Conservation (phyloP, 2,797 vertebrate species). For the Rhynchonycteris naso region DNA sequence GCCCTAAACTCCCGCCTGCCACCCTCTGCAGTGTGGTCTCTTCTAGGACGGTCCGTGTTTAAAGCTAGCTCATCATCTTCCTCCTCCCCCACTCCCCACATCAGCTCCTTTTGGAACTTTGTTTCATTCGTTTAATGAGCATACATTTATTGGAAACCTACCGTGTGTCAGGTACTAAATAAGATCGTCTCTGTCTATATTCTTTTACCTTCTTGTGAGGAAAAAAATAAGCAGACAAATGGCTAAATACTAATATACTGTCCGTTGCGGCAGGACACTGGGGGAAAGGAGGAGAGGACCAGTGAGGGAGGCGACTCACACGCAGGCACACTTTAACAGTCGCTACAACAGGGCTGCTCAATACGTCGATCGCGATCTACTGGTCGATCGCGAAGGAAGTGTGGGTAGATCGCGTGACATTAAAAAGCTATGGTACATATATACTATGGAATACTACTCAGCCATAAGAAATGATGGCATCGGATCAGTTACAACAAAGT, state of each 20-base stretch:
- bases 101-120: not conserved
- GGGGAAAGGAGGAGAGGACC: not conserved
- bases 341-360: too few species aligned
- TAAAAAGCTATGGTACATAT: too few species aligned
- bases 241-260: not conserved
- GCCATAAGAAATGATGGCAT: too few species aligned
- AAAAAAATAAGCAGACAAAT: not conserved
- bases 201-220: not conserved
- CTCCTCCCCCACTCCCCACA: not conserved
- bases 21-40: not conserved
- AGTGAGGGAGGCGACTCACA: too few species aligned
- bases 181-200: not conserved
- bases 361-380: too few species aligned
- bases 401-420: too few species aligned
- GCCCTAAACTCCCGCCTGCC: not conserved
- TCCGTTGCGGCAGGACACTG: not conserved
- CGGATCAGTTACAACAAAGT: too few species aligned
- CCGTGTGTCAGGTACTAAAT: not conserved
- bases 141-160: not conserved
- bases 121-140: not conserved
- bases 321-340: not conserved
- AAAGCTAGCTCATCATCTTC: not conserved
- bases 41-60: not conserved
- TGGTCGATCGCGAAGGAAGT: too few species aligned
- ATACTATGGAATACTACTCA: too few species aligned